A percentile compares a stretch with the other conserved stretches of the same genome.
Evolutionary conservation across 1,140 invertebrate genomes (phyloP).

Genomic region (Drosophila chauvacae): DNA sequence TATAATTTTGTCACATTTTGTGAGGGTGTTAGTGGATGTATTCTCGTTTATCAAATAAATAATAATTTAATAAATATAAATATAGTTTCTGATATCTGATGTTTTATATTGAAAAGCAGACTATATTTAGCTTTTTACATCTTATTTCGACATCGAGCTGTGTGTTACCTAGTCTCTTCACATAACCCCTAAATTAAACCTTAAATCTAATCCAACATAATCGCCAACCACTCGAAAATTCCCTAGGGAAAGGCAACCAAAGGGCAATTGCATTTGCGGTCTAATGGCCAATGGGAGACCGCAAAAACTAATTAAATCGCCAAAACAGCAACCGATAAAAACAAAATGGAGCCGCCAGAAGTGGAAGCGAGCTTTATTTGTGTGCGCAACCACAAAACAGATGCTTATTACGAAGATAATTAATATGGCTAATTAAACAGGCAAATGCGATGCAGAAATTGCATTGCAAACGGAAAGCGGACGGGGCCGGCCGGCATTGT

Average conservation of each 20-base stretch:
- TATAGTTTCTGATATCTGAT: too few relatives aligned
- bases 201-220: background rate
- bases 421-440: slow-evolving; percentile 76
- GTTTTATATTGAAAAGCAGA: too few relatives aligned
- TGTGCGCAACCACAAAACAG: slow-evolving; percentile 59
- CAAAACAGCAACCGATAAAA: slow-evolving; percentile 39
- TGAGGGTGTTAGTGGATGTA: too few relatives aligned
- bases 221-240: background rate
- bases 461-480: slow-evolving; percentile 29
- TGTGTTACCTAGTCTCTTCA: too few relatives aligned
- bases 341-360: slow-evolving; percentile 58
- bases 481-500: background rate
- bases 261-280: slow-evolving; percentile 37
- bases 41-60: too few relatives aligned
- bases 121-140: too few relatives aligned
- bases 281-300: slow-evolving; percentile 35
- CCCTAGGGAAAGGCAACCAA: background rate
- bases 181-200: background rate
- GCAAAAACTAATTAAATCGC: slow-evolving; percentile 65
- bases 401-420: slow-evolving; percentile 67
- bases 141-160: background rate
- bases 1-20: too few relatives aligned
- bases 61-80: too few relatives aligned
- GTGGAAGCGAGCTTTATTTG: slow-evolving; percentile 65
- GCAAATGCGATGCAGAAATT: slow-evolving; percentile 56